A percentile compares a stretch with the other conserved stretches of the same genome.
These are phyloP conservation scores for Paraescarpia echinospica DNA, from an alignment of 1,140 invertebrate species.

Conservation along the genomic window DNA sequence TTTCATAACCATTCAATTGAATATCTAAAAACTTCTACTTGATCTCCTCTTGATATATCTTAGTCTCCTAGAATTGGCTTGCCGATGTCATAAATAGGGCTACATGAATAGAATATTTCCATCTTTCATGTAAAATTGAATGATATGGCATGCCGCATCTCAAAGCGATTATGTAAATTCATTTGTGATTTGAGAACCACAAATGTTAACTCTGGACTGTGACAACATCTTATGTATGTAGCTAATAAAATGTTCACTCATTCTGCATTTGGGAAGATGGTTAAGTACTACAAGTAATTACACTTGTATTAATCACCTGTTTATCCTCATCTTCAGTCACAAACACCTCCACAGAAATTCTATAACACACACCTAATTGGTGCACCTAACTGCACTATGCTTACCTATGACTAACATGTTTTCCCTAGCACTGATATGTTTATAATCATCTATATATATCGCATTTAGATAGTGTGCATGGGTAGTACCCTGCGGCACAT, in stretches of 20 bases:
- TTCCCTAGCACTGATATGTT: too few relatives aligned
- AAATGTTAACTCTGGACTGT: background rate
- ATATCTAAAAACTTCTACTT: too few relatives aligned
- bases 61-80: background rate
- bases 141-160: background rate
- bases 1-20: too few relatives aligned
- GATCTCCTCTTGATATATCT: too few relatives aligned
- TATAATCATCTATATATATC: too few relatives aligned
- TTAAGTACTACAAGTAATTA: too few relatives aligned
- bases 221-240: background rate
- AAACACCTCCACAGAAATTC: background rate
- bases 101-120: background rate
- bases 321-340: background rate
- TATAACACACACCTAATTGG: background rate
- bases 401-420: too few relatives aligned
- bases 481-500: too few relatives aligned
- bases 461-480: too few relatives aligned
- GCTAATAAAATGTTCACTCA: background rate
- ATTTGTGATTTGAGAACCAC: background rate
- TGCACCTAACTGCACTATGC: background rate
- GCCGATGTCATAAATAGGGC: background rate
- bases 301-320: too few relatives aligned
- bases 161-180: background rate
- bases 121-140: background rate
- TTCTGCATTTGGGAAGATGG: too few relatives aligned